Evolutionary conservation across 1,140 invertebrate genomes (phyloP), one percentile per base, ranked within the genome.

Genomic region (Danaus plexippus): DNA sequence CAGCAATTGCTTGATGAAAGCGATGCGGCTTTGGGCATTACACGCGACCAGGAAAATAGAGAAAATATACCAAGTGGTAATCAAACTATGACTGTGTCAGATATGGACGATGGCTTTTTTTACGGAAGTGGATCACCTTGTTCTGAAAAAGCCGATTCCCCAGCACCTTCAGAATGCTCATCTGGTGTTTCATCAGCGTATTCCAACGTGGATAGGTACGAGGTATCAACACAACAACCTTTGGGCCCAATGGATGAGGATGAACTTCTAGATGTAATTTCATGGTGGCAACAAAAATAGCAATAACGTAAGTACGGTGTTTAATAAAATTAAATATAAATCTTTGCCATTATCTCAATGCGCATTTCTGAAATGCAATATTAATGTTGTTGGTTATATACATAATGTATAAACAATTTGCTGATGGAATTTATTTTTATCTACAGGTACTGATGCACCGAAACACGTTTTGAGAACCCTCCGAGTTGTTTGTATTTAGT

Each of bases 251-350:
- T 88, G 85, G 87, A 96, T 72, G 94, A 96, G 70, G 94, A 96
- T 65, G 94, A 95, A 65, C 88, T 96, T 0, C 87, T 96, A 5
- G 94, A 96, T 72, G 93, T 92, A 57, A 93, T 95, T 56, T 92
- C 91, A n/a, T 94, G 92, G 90, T 96, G 93, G 93, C 93, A 95
- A 76, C 89, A 90, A 54, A 88, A 88, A 88, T 88, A 85, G 71
- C 66, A 67, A 65, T 68, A 54, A 76, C 56, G 84, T 88, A 79
- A 81, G 75, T 78, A 72, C 64, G 58, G 32, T 32, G 46, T 56
- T 54, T 60, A 15, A 53, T 51, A 41, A 43, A 32, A 5, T 32
- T 3, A 32, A 32, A 8, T 8, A 32, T 32, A 32, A 32, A 2
- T 32, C 22, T 32, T 32, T 3, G 22, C 4, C 5, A 7, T 7